Conservation (phyloP, 92 coral and sea anemone genomes). For the Palythoa grandiflora region DNA sequence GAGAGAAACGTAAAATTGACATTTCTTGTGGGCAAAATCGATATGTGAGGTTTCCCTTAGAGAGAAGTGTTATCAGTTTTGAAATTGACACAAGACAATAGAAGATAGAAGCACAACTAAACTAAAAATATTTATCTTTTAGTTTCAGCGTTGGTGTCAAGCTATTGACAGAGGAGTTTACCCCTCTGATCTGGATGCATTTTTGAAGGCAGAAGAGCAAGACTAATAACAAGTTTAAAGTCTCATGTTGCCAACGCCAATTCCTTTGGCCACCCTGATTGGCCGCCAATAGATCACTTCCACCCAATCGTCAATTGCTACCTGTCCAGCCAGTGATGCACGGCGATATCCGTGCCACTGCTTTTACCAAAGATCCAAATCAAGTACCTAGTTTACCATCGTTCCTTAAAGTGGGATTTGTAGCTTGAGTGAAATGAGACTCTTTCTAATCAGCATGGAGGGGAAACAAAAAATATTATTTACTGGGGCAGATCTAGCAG, state of each 20-base stretch:
- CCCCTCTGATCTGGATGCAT: slow-evolving; percentile 85
- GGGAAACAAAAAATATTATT: not conserved
- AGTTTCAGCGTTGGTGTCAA: slow-evolving; percentile 92
- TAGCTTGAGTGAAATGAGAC: not conserved
- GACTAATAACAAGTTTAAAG: not conserved
- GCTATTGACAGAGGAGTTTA: slow-evolving; percentile 85
- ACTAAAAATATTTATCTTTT: not conserved
- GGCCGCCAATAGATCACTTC: slow-evolving; percentile 21
- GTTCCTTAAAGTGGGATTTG: not conserved
- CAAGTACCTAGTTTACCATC: not conserved
- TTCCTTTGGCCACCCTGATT: not conserved
- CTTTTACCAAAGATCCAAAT: not conserved
- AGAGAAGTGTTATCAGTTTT: no score
- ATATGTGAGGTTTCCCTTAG: no score
- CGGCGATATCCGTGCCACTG: not conserved
- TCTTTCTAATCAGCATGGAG: not conserved
- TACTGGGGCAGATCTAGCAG: not conserved
- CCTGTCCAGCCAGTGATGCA: slow-evolving; percentile 26
- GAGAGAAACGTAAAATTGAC: no score
- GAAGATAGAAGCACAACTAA: no score
- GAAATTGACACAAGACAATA: no score
- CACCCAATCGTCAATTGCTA: not conserved
- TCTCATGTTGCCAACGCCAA: not conserved
- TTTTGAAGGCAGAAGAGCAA: slow-evolving; percentile 67
- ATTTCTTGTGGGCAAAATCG: no score